Evolutionary conservation across 2,797 vertebrate genomes (phyloP), one percentile per base, ranked within the genome.

Genomic region (Steatocranus sp.): DNA sequence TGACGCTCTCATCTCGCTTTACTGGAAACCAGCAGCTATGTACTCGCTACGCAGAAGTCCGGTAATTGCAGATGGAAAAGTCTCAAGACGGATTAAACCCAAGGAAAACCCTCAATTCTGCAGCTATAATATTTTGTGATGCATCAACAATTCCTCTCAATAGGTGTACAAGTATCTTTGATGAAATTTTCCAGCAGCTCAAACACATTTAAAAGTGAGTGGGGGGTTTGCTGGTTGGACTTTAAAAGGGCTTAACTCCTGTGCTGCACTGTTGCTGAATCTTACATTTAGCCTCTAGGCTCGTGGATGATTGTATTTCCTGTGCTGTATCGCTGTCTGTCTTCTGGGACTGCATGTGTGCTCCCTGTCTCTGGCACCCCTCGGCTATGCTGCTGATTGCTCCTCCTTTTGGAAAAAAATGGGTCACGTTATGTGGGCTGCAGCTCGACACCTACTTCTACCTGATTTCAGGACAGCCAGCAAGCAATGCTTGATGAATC

Each of bases 301-400:
- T 86, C 8, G 48, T 79, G 86, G 93, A 94, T 95, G 92, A 96
- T 94, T 94, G 94, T 95, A 84, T 95, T 96, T 95, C 94, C 92
- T 93, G 80, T 87, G 89, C 91, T 87, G 88, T 94, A 93, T 93
- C 92, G 91, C 91, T 81, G 86, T 88, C 53, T 75, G 87, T 93
- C 95, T 94, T 90, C 77, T 86, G 93, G 94, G 95, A 93, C 63
- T 36, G 80, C 11, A 61, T 90, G 89, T 85, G 87, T 88, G 84
- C 86, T 85, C 89, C 87, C 78, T 74, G 84, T 91, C 91, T 94
- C 91, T 83, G 86, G 86, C 86, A 77, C 90, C 91, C 91, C 84
- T 83, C 79, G 83, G 92, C 93, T 86, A 75, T 87, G 87, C 83
- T 73, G 80, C 89, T 93, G 89, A 92, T 94, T 93, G 90, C 92